phyloP scores from a whole-genome alignment of 2,797 vertebrate genomes.

The Notoglanidium macrostoma region DNA sequence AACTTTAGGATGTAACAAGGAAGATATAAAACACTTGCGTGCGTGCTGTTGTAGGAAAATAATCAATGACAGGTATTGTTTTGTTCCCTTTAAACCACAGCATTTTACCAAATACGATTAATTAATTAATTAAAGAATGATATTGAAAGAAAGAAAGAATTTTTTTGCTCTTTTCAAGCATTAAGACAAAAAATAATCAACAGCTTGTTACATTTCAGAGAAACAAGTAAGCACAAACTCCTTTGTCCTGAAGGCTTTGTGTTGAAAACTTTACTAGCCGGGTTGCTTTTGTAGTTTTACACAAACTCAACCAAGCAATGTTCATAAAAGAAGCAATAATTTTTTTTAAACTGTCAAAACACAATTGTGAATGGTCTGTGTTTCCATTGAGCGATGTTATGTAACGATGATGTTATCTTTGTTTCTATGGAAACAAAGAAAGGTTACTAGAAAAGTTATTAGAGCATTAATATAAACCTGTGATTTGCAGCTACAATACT shows the following conservation, averaged over 20 bases:
- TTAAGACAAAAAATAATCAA: background rate
- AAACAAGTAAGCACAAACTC: background rate
- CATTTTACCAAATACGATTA: background rate
- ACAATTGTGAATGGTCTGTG: too few relatives aligned
- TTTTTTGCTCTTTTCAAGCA: too few relatives aligned
- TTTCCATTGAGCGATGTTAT: too few relatives aligned
- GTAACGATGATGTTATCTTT: too few relatives aligned
- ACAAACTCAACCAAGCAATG: too few relatives aligned
- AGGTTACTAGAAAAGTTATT: background rate
- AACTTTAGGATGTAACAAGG: background rate
- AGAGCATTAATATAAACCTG: background rate
- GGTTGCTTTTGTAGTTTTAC: too few relatives aligned
- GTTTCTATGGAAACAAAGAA: too few relatives aligned
- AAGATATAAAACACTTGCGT: background rate
- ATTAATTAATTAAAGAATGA: too few relatives aligned
- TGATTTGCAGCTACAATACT: background rate
- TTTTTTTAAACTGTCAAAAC: too few relatives aligned
- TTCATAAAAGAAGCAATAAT: too few relatives aligned
- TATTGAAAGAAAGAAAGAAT: too few relatives aligned
- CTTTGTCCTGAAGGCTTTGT: background rate
- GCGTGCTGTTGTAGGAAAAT: background rate
- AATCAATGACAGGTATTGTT: background rate
- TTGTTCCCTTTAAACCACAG: background rate
- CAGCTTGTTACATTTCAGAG: background rate
- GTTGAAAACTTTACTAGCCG: background rate